Percentiles rank a stretch among this genome's conserved stretches.
Conservation (phyloP, 1,140 invertebrate species). For the Dufourea novaeangliae region DNA sequence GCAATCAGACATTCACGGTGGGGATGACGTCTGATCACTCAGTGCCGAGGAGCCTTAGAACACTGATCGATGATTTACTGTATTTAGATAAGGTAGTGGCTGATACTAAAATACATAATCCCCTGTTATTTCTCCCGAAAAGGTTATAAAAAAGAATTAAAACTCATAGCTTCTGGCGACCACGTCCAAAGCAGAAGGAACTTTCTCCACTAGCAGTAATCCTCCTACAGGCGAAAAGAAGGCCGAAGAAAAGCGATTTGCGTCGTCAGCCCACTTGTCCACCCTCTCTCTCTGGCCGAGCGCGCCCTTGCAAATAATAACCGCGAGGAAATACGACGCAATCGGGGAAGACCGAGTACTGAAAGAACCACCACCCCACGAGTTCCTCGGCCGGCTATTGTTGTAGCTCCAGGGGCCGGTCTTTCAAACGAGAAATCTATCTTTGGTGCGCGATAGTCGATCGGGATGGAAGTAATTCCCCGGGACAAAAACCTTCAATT, state of each 20-base stretch:
- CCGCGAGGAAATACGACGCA: constrained; percentile 32
- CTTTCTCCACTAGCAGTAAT: not conserved
- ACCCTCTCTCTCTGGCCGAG: not conserved
- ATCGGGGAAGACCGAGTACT: not conserved
- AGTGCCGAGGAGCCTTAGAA: too few relatives aligned
- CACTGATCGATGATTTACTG: too few relatives aligned
- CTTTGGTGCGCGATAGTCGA: constrained; percentile 46
- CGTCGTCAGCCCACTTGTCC: not conserved
- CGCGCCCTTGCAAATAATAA: constrained; percentile 35
- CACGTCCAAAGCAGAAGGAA: not conserved
- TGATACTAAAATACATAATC: too few relatives aligned
- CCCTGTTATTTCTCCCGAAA: too few relatives aligned
- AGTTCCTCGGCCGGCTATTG: constrained; percentile 31
- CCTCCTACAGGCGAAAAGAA: not conserved
- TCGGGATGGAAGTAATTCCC: constrained; percentile 46
- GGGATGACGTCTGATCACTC: too few relatives aligned
- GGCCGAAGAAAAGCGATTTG: constrained; percentile 7
- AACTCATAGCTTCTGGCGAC: not conserved
- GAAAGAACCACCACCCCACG: constrained; percentile 35
- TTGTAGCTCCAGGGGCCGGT: constrained; percentile 19
- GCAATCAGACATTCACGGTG: too few relatives aligned
- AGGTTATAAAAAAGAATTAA: too few relatives aligned
- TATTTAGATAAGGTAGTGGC: too few relatives aligned
- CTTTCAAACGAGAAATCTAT: constrained; percentile 51
- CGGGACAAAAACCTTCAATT: constrained; percentile 32